These are phyloP conservation scores for Seladonia tumulorum DNA, from an alignment of 2,888 invertebrate genomes.

Conservation along the genomic window DNA sequence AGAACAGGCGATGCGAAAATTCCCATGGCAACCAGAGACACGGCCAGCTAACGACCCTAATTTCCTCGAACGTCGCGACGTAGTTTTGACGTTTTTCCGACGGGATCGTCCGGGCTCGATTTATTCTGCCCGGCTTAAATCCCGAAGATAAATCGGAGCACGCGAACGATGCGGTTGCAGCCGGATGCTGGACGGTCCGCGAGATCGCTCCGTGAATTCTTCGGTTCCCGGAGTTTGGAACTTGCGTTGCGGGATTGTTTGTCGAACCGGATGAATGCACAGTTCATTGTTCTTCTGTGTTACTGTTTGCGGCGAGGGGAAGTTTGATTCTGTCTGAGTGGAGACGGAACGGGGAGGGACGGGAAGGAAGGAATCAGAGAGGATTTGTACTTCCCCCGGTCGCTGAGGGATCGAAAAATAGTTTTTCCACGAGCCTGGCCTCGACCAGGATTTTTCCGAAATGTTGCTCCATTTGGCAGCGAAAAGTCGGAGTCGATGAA, in stretches of 20 bases:
- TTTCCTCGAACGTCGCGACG: constrained; percentile 25
- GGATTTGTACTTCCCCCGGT: constrained; percentile 3
- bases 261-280: neutral
- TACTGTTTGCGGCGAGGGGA: constrained; percentile 3
- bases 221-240: neutral
- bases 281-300: constrained; percentile 20
- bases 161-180: constrained; percentile 22
- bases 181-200: neutral
- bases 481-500: neutral
- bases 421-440: neutral
- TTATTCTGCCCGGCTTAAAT: constrained; percentile 7
- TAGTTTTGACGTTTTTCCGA: constrained; percentile 29
- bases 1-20: constrained; percentile 2
- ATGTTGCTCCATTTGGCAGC: neutral
- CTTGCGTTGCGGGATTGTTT: constrained; percentile 4
- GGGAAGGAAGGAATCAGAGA: constrained; percentile 5
- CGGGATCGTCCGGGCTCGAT: constrained; percentile 3
- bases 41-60: constrained; percentile 39
- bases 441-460: neutral
- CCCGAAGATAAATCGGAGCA: constrained; percentile 29
- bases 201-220: constrained; percentile 25
- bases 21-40: constrained; percentile 20
- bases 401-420: neutral
- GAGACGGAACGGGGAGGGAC: neutral
- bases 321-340: constrained; percentile 19